phyloP scores from a whole-genome alignment of 2,888 invertebrate species.

The Eupithecia tripunctaria region DNA sequence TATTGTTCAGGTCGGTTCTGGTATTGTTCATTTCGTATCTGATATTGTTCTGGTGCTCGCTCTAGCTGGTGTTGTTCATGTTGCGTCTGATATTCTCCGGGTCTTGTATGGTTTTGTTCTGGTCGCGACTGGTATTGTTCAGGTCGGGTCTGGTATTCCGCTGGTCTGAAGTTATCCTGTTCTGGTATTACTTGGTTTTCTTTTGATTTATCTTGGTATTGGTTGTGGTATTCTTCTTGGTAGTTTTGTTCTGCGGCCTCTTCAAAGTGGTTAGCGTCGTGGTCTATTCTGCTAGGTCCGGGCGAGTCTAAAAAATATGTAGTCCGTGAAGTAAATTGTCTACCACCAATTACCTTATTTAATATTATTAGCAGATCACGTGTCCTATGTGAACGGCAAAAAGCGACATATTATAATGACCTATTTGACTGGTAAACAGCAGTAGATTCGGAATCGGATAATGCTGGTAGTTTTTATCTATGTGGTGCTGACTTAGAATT shows the following conservation, averaged over 20 bases:
- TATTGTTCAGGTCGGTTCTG: neutral
- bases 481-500: neutral
- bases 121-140: neutral
- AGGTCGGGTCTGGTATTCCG: neutral
- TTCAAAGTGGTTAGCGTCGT: neutral
- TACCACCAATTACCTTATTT: neutral
- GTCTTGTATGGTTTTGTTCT: neutral
- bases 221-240: neutral
- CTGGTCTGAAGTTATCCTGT: neutral
- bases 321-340: neutral
- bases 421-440: neutral
- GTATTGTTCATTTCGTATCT: no score
- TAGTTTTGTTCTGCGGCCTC: neutral
- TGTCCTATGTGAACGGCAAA: constrained; percentile 1
- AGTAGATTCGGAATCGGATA: neutral
- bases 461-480: neutral
- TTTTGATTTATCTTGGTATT: neutral
- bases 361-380: neutral
- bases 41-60: no score
- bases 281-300: constrained; percentile 16
- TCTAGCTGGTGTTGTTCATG: neutral
- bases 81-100: neutral
- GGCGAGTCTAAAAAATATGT: constrained; percentile 34
- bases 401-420: neutral
- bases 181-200: neutral